Percentiles rank a stretch among this genome's conserved stretches.
phyloP scores from a whole-genome alignment of 2,797 vertebrate genomes.

The Silurus aristotelis region DNA sequence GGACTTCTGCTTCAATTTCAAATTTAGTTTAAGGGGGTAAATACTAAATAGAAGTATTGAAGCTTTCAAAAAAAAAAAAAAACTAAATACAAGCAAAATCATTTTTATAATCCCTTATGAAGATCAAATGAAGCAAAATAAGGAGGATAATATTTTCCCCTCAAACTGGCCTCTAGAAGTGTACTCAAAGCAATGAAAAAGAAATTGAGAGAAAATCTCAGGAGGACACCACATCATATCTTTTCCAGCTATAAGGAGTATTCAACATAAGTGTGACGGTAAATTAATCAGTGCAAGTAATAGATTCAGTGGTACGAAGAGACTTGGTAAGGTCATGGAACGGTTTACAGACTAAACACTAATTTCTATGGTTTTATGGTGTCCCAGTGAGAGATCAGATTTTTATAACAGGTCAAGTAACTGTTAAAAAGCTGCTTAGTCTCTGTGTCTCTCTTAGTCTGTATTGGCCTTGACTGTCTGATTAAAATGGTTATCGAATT shows the following conservation, averaged over 20 bases:
- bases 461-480: conserved; percentile 44
- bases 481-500: conserved; percentile 76
- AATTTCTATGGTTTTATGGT: neutral
- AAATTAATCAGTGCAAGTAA: neutral
- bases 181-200: conserved; percentile 44
- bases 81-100: neutral
- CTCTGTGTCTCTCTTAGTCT: neutral
- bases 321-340: neutral
- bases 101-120: neutral
- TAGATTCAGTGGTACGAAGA: neutral
- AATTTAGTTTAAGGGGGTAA: neutral
- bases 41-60: neutral
- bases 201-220: conserved; percentile 39
- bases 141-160: neutral
- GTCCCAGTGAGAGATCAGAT: neutral
- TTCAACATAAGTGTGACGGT: conserved; percentile 11
- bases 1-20: neutral
- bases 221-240: conserved; percentile 16
- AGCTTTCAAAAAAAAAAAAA: neutral
- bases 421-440: neutral
- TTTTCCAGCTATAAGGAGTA: conserved; percentile 41
- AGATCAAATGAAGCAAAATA: neutral
- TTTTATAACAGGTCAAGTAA: neutral
- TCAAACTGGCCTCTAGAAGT: conserved; percentile 34
- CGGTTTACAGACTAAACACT: conserved; percentile 2